Evolutionary conservation across 2,797 vertebrate species (phyloP), one percentile per base, ranked within the genome.

Genomic region (Cottoperca gobio): DNA sequence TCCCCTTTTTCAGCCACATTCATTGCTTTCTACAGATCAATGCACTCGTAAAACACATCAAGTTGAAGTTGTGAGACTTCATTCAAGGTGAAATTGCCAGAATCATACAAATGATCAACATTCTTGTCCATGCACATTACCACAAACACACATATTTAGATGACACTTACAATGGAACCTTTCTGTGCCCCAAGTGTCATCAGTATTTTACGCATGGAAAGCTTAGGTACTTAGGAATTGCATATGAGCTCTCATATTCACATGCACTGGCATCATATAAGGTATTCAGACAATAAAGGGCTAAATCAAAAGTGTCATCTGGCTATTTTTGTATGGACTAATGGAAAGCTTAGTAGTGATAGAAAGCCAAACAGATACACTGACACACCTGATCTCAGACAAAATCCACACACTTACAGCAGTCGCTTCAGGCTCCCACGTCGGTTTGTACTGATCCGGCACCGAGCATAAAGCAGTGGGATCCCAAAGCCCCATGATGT

Each of bases 71-170:
- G 23, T 59, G 42, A 3, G 0, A 21, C 42, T 69, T 3, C 14
- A 21, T 60, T 74, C 24, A 21, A 79, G 57, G 61, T 70, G 54
- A 79, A 66, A 62, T 70, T 39, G 17, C 11, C 28, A 26, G 26
- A 24, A 62, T 79, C 76, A 55, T 21, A 55, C 24, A 77, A 72
- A 60, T 48, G 40, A 76, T 69, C 80, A 59, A 72, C 31, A 45
- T 58, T 35, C 40, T 43, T 31, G 23, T 66, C 42, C 12, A 19
- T 63, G 24, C 57, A 31, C 23, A 60, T 74, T 55, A 68, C n/a
- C 19, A 50, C 45, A 37, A 48, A 63, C 24, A 28, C 64, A 58
- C 23, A 12, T 23, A 70, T 35, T 62, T 24, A 42, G 33, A 37
- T 67, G 45, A 39, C n/a, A 19, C 26, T 33, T 12, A 6, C 45